Evolutionary conservation across 2,888 invertebrate species (phyloP), one percentile per base, ranked within the genome.

Genomic region (Ormia ochracea): DNA sequence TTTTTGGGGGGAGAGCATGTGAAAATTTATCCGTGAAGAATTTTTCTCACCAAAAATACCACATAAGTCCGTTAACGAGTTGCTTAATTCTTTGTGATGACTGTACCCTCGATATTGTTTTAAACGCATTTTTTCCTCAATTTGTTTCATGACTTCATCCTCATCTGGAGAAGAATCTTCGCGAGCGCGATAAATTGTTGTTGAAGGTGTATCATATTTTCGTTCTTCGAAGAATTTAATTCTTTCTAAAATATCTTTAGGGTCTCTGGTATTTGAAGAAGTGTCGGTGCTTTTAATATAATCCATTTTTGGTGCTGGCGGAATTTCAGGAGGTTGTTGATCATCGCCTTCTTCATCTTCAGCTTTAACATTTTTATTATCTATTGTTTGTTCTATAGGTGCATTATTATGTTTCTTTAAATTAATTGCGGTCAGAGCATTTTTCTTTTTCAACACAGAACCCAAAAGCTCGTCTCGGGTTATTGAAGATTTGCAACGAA

Each of bases 171-270:
- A 90, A 12, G 90, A 90, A 83, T 90, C 91, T 83, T 92, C 92
- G 73, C 91, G 90, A 0, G 92, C 91, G 75, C 91, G 92, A 82
- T 92, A 91, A 73, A 91, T 88, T 4, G 89, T 90, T 38, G 88
- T 88, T 58, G 90, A 88, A n/a, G 91, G 91, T 33, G 90, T 89
- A 4, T 91, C 88, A 61, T 90, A 91, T 82, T 92, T 92, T 0
- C 93, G 93, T 2, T 93, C 93, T 88, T 96, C 96, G 86, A 95
- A 96, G 89, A 94, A 96, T 87, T 94, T 93, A 0, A 96, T 96
- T 84, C 93, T 93, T 72, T 93, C 92, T 0, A 95, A 84, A 4
- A 88, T 93, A 74, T 93, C 93, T 79, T 91, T 90, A 7, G 82
- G 66, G 7, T 90, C 91, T 43, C 91, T 90, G 3, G 26, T 0